phyloP scores from a whole-genome alignment of 2,888 invertebrate genomes.

The Melanargia galathea region DNA sequence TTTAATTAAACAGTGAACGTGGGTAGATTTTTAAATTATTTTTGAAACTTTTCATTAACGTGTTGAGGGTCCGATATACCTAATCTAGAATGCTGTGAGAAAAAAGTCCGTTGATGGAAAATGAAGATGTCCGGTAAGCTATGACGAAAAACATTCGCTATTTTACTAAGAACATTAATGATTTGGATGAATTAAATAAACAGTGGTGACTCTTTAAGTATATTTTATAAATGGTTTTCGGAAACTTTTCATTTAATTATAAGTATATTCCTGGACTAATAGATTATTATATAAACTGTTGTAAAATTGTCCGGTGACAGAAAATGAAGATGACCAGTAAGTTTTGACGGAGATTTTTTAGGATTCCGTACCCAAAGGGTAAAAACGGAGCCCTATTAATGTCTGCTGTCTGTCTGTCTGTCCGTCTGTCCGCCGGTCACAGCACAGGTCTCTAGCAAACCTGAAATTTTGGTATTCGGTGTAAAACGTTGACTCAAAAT shows the following conservation, averaged over 20 bases:
- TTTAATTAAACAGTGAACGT: conserved; percentile 16
- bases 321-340: conserved; percentile 79
- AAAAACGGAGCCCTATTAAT: no score
- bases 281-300: conserved; percentile 34
- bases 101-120: conserved; percentile 57
- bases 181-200: no score
- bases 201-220: no score
- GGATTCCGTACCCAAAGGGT: no score
- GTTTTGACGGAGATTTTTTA: conserved; percentile 21
- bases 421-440: no score
- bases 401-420: no score
- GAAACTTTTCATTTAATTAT: conserved; percentile 11
- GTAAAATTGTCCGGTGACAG: conserved; percentile 56
- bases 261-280: conserved; percentile 36
- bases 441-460: no score
- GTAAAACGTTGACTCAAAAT: no score
- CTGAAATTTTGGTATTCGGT: no score
- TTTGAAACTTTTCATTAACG: conserved; percentile 31
- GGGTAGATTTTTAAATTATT: background rate
- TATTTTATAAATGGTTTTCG: background rate
- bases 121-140: conserved; percentile 78
- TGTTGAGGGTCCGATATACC: conserved; percentile 40
- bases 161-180: no score
- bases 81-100: conserved; percentile 44
- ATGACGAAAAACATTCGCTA: background rate